phyloP scores from a whole-genome alignment of 2,113 vertebrate species.

The Bolborhynchus lineola region DNA sequence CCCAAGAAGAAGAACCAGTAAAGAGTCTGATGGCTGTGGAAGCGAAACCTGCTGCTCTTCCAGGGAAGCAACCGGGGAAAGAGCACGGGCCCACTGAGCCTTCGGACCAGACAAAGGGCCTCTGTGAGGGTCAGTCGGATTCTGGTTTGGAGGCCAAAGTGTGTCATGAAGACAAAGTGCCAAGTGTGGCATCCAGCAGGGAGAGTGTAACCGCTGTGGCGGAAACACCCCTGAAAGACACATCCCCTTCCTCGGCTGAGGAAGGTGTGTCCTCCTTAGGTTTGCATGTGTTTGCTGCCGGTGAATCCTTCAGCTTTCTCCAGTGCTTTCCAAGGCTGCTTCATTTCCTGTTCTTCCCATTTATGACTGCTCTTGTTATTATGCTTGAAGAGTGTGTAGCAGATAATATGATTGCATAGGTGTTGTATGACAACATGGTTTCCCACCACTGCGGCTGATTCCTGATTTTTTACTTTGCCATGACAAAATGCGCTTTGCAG shows the following conservation, averaged over 20 bases:
- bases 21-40: conserved; percentile 83
- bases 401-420: conserved; percentile 28
- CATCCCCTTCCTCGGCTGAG: conserved; percentile 72
- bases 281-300: conserved; percentile 83
- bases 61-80: conserved; percentile 81
- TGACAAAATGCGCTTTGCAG: conserved; percentile 78
- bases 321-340: conserved; percentile 63
- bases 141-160: conserved; percentile 73
- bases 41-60: conserved; percentile 83
- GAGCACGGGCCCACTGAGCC: conserved; percentile 78
- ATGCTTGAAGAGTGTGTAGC: conserved; percentile 61
- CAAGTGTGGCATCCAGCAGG: conserved; percentile 76
- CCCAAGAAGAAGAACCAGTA: conserved; percentile 76
- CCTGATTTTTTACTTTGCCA: conserved; percentile 70
- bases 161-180: conserved; percentile 74
- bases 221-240: conserved; percentile 70
- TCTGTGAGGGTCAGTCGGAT: conserved; percentile 77
- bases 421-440: conserved; percentile 73
- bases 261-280: conserved; percentile 89
- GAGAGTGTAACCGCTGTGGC: conserved; percentile 75
- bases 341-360: conserved; percentile 61
- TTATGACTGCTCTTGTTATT: conserved; percentile 62
- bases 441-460: conserved; percentile 61
- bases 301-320: conserved; percentile 55
- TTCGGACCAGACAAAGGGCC: conserved; percentile 76